Conservation (phyloP, 2,797 vertebrate species). For the Eurystomus glaucurus region DNA sequence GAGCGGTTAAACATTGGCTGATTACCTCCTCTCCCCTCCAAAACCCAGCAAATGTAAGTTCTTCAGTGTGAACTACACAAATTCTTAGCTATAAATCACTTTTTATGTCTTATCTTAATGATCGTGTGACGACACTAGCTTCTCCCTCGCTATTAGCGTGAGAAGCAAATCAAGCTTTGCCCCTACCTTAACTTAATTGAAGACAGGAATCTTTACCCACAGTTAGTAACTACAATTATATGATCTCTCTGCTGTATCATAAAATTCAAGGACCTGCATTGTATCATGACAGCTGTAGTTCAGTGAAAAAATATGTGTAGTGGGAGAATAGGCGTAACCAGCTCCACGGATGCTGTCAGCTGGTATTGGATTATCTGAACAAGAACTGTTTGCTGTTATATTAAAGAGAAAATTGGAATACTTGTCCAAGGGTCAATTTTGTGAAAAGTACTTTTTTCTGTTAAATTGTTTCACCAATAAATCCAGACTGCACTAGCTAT, state of each 20-base stretch:
- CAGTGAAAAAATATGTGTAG: no score
- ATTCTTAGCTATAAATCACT: neutral
- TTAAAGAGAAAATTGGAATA: slow-evolving; percentile 6
- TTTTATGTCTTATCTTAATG: neutral
- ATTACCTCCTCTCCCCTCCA: neutral
- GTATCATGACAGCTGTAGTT: neutral
- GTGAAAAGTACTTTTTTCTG: neutral
- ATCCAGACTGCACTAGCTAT: neutral
- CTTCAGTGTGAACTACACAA: neutral
- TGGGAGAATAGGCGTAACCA: neutral
- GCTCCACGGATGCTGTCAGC: neutral
- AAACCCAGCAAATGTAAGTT: neutral
- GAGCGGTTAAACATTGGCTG: neutral
- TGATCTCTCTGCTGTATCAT: neutral
- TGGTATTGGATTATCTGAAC: neutral
- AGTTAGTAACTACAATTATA: neutral
- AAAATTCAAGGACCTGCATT: neutral
- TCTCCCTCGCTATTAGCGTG: neutral
- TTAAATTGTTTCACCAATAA: slow-evolving; percentile 13
- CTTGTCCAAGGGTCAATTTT: neutral
- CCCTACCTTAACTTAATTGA: neutral
- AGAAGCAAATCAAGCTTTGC: neutral
- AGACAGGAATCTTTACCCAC: neutral
- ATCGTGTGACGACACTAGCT: neutral
- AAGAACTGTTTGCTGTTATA: neutral